Conservation (phyloP, 2,888 invertebrate genomes). For the Pycnomerus fuliginosus region DNA sequence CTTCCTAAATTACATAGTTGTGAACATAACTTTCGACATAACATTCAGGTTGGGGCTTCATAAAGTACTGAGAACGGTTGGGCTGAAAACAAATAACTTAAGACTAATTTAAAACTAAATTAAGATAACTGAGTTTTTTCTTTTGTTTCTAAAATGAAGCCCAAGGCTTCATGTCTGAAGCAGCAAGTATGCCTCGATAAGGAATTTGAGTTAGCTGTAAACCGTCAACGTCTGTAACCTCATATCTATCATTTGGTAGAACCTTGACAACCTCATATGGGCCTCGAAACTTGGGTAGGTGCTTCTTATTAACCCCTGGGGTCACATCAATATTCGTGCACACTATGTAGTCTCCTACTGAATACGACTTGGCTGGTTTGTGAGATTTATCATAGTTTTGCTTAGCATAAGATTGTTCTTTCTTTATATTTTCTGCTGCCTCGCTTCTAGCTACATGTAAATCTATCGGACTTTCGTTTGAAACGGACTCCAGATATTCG, state of each 20-base stretch:
- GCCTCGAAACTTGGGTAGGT: conserved; percentile 25
- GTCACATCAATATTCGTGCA: conserved; percentile 27
- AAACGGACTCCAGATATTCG: neutral
- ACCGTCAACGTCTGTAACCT: conserved; percentile 24
- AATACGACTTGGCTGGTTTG: conserved; percentile 25
- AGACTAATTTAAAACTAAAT: neutral
- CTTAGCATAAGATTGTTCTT: conserved; percentile 30
- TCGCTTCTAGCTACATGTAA: conserved; percentile 17
- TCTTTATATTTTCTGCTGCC: conserved; percentile 22
- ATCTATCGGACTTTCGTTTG: conserved; percentile 15
- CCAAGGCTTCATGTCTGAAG: conserved; percentile 6
- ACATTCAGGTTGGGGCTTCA: neutral
- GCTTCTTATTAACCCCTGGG: conserved; percentile 26
- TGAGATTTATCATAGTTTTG: conserved; percentile 31
- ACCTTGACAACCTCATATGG: conserved; percentile 22
- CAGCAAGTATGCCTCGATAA: conserved; percentile 6
- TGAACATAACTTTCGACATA: conserved; percentile 1
- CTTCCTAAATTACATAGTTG: neutral
- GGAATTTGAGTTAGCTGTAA: conserved; percentile 23
- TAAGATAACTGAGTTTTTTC: neutral
- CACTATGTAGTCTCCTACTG: conserved; percentile 29
- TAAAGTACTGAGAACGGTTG: neutral
- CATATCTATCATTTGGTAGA: conserved; percentile 23
- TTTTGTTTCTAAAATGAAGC: neutral
- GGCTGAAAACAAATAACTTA: neutral